Conservation (phyloP, 2,113 vertebrate genomes). For the Fulica atra region DNA sequence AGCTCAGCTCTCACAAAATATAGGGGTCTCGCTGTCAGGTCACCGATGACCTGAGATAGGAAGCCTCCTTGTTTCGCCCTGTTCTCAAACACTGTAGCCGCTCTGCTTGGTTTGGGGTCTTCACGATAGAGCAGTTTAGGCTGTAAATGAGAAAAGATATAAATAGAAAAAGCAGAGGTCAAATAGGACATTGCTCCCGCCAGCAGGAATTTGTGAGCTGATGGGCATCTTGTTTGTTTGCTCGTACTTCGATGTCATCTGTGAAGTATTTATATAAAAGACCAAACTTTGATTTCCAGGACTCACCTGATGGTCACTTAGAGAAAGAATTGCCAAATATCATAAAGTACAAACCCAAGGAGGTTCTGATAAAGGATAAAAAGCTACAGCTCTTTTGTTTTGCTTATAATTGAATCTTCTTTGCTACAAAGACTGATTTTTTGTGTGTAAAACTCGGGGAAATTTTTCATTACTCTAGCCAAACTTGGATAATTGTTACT, state of each 20-base stretch:
- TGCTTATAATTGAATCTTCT: neutral
- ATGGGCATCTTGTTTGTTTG: neutral
- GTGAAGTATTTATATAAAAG: neutral
- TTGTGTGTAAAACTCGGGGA: neutral
- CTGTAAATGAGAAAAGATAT: neutral
- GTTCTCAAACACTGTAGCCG: neutral
- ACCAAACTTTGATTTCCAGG: neutral
- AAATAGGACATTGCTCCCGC: neutral
- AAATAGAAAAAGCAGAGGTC: neutral
- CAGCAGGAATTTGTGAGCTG: neutral
- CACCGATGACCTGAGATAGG: conserved; percentile 33
- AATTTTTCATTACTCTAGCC: neutral
- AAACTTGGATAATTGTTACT: neutral
- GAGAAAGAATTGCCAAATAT: neutral
- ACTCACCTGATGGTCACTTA: neutral
- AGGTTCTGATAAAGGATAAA: neutral
- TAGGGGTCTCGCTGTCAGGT: neutral
- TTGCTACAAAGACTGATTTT: neutral
- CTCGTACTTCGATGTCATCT: neutral
- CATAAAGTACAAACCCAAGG: neutral
- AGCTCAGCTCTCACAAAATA: conserved; percentile 30
- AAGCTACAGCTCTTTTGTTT: neutral
- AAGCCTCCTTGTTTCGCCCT: neutral
- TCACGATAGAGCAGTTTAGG: neutral
- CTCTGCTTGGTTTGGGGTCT: neutral